Percentiles rank a stretch among this genome's conserved stretches.
phyloP scores from a whole-genome alignment of 2,797 vertebrate species.

The Rhyacichthys aspro region DNA sequence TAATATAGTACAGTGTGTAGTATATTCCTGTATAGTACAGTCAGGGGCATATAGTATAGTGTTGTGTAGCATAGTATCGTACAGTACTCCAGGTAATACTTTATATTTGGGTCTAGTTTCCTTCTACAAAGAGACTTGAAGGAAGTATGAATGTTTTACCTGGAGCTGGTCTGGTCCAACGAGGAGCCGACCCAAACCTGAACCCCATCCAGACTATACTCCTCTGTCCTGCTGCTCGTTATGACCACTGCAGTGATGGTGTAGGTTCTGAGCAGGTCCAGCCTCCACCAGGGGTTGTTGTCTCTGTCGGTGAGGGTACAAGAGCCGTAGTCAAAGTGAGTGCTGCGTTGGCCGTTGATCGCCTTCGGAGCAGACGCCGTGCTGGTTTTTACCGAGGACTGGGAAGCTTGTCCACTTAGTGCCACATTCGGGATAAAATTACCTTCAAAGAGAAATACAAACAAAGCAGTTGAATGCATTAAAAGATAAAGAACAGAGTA shows the following conservation, averaged over 20 bases:
- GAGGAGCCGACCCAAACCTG: background rate
- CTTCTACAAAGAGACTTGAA: too few relatives aligned
- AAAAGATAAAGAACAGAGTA: too few relatives aligned
- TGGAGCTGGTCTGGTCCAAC: background rate
- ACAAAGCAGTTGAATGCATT: background rate
- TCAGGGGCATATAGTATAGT: too few relatives aligned
- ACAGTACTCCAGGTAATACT: too few relatives aligned
- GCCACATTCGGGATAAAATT: constrained; percentile 19
- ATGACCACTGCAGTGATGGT: constrained; percentile 5
- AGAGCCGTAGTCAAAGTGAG: fast-evolving
- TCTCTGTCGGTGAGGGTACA: background rate
- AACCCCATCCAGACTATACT: background rate
- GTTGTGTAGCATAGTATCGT: too few relatives aligned
- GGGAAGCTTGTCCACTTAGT: background rate
- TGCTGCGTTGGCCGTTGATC: constrained; percentile 5
- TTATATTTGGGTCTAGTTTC: too few relatives aligned
- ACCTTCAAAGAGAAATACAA: constrained; percentile 13
- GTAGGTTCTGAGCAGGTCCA: constrained; percentile 5
- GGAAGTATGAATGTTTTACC: background rate
- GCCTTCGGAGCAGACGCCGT: background rate
- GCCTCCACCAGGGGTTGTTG: constrained; percentile 31
- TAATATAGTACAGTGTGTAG: too few relatives aligned
- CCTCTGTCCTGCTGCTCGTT: constrained; percentile 6
- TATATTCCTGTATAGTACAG: too few relatives aligned
- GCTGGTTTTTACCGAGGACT: background rate